Evolutionary conservation across 2,797 vertebrate genomes (phyloP).

Genomic region (Spheniscus humboldti): DNA sequence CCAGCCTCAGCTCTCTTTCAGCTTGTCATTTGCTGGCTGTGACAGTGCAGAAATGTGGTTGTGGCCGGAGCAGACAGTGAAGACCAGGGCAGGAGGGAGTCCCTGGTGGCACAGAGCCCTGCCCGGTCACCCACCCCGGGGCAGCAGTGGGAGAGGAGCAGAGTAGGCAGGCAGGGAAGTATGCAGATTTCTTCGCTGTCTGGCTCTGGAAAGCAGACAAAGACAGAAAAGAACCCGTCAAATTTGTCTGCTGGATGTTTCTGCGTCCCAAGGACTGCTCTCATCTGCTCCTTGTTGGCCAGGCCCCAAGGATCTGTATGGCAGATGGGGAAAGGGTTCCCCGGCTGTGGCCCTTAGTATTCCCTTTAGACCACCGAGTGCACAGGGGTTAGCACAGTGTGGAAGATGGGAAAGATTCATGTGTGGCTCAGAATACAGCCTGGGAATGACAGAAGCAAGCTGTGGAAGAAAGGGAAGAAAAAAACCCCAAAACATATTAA

Average conservation of each 20-base stretch:
- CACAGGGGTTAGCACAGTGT: accelerated
- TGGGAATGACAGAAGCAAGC: background rate
- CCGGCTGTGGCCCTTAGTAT: background rate
- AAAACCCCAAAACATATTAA: background rate
- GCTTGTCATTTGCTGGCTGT: background rate
- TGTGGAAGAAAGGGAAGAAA: background rate
- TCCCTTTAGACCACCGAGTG: background rate
- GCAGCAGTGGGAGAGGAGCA: background rate
- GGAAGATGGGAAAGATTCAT: background rate
- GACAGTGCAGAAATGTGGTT: background rate
- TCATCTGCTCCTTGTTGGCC: background rate
- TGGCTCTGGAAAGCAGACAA: background rate
- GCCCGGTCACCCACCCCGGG: accelerated
- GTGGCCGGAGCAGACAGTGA: background rate
- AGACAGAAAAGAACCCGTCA: background rate
- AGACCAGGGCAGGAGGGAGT: background rate
- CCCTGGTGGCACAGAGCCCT: background rate
- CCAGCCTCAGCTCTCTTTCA: background rate
- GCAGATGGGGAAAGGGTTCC: background rate
- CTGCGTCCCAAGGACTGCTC: background rate
- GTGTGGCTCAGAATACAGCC: background rate
- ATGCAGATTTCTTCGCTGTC: accelerated
- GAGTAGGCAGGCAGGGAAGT: background rate
- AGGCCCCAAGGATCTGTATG: background rate
- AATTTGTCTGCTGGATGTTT: background rate